phyloP scores from a whole-genome alignment of 2,797 vertebrate genomes.

The Microctenopoma lineatum region DNA sequence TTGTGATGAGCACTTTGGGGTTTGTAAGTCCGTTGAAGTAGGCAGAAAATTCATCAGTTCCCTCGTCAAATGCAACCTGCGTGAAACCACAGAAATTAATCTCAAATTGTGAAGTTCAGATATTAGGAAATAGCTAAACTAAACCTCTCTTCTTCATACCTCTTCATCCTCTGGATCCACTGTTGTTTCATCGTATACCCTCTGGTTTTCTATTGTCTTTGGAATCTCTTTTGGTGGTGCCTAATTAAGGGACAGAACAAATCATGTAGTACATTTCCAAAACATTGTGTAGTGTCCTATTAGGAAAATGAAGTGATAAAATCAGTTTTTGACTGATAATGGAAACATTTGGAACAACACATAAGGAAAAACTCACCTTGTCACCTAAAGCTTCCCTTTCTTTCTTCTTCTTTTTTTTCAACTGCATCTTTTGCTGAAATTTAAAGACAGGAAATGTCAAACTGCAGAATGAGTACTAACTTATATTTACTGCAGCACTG shows the following conservation, averaged over 20 bases:
- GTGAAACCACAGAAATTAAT: background rate
- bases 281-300: background rate
- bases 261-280: background rate
- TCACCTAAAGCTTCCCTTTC: slow-evolving; percentile 93
- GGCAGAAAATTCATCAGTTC: slow-evolving; percentile 97
- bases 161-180: slow-evolving; percentile 97
- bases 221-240: slow-evolving; percentile 95
- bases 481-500: background rate
- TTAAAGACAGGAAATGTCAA: slow-evolving; percentile 1
- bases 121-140: background rate
- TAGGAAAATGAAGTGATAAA: background rate
- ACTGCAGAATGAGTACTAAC: fast-evolving
- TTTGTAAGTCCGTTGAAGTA: slow-evolving; percentile 94
- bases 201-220: slow-evolving; percentile 98
- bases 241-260: slow-evolving; percentile 64
- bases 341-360: background rate
- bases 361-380: slow-evolving; percentile 82
- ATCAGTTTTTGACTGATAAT: background rate
- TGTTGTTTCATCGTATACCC: slow-evolving; percentile 93
- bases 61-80: slow-evolving; percentile 95
- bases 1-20: slow-evolving; percentile 98
- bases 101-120: background rate
- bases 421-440: slow-evolving; percentile 88
- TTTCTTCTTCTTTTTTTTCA: slow-evolving; percentile 92
- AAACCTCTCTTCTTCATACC: slow-evolving; percentile 74